Percentiles rank a stretch among this genome's conserved stretches.
These are phyloP conservation scores for Lottia gigantea DNA, from an alignment of 2,888 invertebrate genomes.

Conservation along the genomic window DNA sequence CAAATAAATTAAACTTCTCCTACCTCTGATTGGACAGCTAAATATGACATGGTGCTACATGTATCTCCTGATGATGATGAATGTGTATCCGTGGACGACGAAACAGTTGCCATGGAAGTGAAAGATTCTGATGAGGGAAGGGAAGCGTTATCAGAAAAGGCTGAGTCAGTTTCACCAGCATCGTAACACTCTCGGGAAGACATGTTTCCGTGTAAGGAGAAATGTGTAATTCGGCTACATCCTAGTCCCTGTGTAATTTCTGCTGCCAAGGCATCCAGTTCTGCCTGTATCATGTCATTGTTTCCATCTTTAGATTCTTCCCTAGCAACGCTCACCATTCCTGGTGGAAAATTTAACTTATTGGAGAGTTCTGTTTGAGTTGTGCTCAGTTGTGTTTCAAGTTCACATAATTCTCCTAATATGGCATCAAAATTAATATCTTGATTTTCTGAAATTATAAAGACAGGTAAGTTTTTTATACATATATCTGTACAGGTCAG, in stretches of 20 bases:
- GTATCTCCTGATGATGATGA: conserved; percentile 50
- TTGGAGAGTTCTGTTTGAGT: conserved; percentile 70
- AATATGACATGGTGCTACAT: conserved; percentile 45
- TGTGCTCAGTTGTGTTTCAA: conserved; percentile 75
- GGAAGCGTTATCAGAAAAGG: conserved; percentile 96
- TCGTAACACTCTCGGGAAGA: conserved; percentile 70
- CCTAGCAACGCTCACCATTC: conserved; percentile 21
- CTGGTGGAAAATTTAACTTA: conserved; percentile 24
- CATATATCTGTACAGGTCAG: no score
- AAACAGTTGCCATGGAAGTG: conserved; percentile 75
- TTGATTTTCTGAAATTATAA: conserved; percentile 79
- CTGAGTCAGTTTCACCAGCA: conserved; percentile 97
- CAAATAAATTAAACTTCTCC: conserved; percentile 12
- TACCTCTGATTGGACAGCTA: conserved; percentile 47
- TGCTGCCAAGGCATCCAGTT: conserved; percentile 56
- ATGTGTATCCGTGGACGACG: conserved; percentile 55
- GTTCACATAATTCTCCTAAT: conserved; percentile 91
- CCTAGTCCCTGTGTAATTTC: conserved; percentile 56
- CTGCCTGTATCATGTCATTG: conserved; percentile 52
- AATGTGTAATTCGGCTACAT: conserved; percentile 36
- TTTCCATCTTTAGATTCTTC: conserved; percentile 33
- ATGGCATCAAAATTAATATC: conserved; percentile 97
- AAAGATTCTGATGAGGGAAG: conserved; percentile 93
- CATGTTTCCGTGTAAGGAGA: conserved; percentile 22
- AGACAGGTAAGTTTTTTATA: conserved; percentile 7